Conservation (phyloP, 2,797 vertebrate species). For the Perodicticus potto region DNA sequence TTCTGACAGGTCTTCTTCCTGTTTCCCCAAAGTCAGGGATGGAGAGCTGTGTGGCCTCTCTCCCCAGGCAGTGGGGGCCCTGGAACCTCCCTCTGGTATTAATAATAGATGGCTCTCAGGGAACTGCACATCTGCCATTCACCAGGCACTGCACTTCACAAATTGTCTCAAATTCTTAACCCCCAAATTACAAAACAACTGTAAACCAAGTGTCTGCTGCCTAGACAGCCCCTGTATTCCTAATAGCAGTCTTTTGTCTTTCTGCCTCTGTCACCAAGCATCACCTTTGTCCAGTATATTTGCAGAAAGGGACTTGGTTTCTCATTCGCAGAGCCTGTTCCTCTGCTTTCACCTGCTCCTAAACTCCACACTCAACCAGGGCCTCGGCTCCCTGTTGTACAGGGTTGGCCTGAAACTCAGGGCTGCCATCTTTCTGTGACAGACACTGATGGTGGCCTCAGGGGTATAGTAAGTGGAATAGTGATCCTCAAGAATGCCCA, state of each 20-base stretch:
- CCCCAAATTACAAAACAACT: not conserved
- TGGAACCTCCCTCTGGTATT: not conserved
- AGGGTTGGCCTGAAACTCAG: not conserved
- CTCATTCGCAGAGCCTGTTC: not conserved
- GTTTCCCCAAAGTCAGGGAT: not conserved
- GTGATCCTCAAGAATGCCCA: not conserved
- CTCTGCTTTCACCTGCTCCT: constrained; percentile 9
- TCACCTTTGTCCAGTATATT: not conserved
- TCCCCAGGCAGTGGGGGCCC: constrained; percentile 30
- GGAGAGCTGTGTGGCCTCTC: not conserved
- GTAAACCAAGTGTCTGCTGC: not conserved
- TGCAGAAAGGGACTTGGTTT: constrained; percentile 43
- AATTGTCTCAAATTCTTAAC: constrained; percentile 51
- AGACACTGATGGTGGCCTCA: constrained; percentile 4
- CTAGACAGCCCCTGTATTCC: not conserved
- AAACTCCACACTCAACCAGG: not conserved
- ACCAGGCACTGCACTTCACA: not conserved
- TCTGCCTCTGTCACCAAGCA: not conserved
- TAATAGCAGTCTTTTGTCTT: not conserved
- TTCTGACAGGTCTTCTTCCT: constrained; percentile 57
- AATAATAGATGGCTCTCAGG: constrained; percentile 67
- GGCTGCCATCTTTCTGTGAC: not conserved
- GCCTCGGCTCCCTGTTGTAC: not conserved
- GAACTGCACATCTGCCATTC: constrained; percentile 60
- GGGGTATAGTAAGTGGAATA: not conserved